Percentiles rank a stretch among this genome's conserved stretches.
Evolutionary conservation across 2,797 vertebrate species (phyloP).

Genomic region (Propithecus perrieri): DNA sequence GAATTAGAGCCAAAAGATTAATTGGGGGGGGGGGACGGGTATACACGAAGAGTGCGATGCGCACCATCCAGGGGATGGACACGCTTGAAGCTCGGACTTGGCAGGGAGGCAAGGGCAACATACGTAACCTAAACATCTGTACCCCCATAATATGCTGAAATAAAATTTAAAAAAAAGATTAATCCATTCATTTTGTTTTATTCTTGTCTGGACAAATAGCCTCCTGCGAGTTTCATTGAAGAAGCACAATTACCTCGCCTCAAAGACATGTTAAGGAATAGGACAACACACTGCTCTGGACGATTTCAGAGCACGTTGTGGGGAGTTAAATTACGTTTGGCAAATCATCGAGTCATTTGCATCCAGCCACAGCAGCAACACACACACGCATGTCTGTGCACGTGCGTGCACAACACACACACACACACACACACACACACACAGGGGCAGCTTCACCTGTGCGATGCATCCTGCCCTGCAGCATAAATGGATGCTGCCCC

Average conservation of each 20-base stretch:
- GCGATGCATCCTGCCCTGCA: background rate
- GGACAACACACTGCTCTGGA: background rate
- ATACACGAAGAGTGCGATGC: too few relatives aligned
- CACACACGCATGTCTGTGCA: too few relatives aligned
- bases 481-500: background rate
- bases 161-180: background rate
- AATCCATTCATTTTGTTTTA: conserved; percentile 42
- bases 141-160: too few relatives aligned
- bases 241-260: conserved; percentile 15
- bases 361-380: conserved; percentile 16
- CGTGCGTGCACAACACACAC: too few relatives aligned
- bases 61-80: too few relatives aligned
- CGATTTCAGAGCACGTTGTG: background rate
- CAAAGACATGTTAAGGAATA: conserved; percentile 37
- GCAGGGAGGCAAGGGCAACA: too few relatives aligned
- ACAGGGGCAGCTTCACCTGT: background rate
- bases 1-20: conserved; percentile 48
- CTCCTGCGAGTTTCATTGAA: background rate
- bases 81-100: too few relatives aligned
- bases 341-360: background rate
- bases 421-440: too few relatives aligned
- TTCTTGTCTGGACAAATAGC: conserved; percentile 27
- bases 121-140: too few relatives aligned
- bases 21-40: background rate
- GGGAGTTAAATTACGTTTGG: conserved; percentile 31